Evolutionary conservation across 2,113 vertebrate genomes (phyloP).

Genomic region (Rissa tridactyla): DNA sequence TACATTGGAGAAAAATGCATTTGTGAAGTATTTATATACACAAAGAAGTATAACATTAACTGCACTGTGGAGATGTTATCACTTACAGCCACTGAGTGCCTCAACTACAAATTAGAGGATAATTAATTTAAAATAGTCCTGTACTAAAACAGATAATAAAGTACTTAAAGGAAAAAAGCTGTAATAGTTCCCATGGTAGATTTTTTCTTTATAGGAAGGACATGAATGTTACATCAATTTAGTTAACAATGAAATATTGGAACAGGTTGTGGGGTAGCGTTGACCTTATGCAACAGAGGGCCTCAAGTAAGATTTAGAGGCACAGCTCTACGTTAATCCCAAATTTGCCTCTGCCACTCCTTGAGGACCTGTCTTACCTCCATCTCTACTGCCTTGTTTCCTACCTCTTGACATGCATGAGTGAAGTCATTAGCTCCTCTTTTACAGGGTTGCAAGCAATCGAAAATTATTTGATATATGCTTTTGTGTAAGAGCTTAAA

Average conservation of each 20-base stretch:
- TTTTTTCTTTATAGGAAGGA: not conserved
- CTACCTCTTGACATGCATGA: not conserved
- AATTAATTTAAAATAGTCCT: slow-evolving; percentile 54
- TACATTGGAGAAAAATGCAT: slow-evolving; percentile 26
- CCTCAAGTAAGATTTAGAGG: not conserved
- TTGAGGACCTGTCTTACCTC: not conserved
- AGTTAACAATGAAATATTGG: not conserved
- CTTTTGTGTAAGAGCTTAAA: not conserved
- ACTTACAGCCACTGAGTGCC: slow-evolving; percentile 10
- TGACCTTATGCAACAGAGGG: not conserved
- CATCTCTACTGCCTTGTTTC: not conserved
- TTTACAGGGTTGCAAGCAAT: not conserved
- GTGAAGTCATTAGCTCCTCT: not conserved
- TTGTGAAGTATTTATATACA: slow-evolving; percentile 40
- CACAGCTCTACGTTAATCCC: not conserved
- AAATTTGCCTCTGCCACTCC: not conserved
- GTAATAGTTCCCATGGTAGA: slow-evolving; percentile 19
- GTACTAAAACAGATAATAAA: slow-evolving; percentile 12
- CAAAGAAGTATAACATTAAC: slow-evolving; percentile 7
- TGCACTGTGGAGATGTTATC: slow-evolving; percentile 6
- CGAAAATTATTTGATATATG: fast-evolving
- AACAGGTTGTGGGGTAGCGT: not conserved
- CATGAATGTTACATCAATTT: not conserved
- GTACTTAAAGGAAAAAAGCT: slow-evolving; percentile 21
- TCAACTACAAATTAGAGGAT: slow-evolving; percentile 31